Percentiles rank a stretch among this genome's conserved stretches.
phyloP scores from a whole-genome alignment of 23 tunicate genomes.

The Trididemnum miniatum region DNA sequence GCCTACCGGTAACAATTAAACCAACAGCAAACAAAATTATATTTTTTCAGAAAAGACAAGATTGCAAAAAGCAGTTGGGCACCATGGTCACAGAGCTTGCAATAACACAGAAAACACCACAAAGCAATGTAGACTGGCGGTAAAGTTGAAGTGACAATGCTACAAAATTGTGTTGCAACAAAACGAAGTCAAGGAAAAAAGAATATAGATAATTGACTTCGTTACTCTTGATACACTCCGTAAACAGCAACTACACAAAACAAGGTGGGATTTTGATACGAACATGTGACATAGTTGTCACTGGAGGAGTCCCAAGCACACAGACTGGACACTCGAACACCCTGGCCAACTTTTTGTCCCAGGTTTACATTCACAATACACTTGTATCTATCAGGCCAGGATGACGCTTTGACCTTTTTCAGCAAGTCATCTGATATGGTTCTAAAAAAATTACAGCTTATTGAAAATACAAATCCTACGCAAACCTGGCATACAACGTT shows the following conservation, averaged over 20 bases:
- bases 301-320: constrained; percentile 78
- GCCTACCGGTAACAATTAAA: too few species aligned
- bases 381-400: constrained; percentile 74
- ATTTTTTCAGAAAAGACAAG: too few species aligned
- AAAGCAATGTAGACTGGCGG: too few species aligned
- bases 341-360: constrained; percentile 77
- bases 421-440: constrained; percentile 44
- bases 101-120: too few species aligned
- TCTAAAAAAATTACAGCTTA: constrained; percentile 46
- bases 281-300: constrained; percentile 61
- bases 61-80: too few species aligned
- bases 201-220: too few species aligned
- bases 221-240: constrained; percentile 71
- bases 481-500: not conserved
- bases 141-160: too few species aligned
- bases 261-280: constrained; percentile 61
- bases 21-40: too few species aligned
- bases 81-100: too few species aligned
- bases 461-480: too few species aligned
- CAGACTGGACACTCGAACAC: constrained; percentile 61
- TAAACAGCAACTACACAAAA: constrained; percentile 76
- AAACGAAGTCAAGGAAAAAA: too few species aligned
- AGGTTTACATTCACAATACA: constrained; percentile 72
- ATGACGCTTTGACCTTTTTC: not conserved
- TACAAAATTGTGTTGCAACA: too few species aligned